Evolutionary conservation across 2,888 invertebrate species (phyloP).

Genomic region (Drosophila silvestris): DNA sequence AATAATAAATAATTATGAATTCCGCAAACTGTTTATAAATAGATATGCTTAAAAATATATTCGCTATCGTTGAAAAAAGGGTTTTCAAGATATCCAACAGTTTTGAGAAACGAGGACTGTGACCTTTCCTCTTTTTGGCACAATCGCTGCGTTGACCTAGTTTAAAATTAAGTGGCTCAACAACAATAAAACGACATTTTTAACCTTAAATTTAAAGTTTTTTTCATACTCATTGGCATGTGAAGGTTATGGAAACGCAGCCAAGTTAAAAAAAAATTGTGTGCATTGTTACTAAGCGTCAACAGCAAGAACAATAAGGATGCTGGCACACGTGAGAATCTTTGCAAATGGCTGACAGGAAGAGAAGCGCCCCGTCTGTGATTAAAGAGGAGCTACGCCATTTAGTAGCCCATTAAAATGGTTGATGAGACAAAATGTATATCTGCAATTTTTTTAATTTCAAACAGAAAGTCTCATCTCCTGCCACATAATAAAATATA

Average conservation of each 20-base stretch:
- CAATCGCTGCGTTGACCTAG: constrained; percentile 62
- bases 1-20: not conserved
- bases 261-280: constrained; percentile 39
- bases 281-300: constrained; percentile 58
- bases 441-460: not conserved
- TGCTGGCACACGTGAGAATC: constrained; percentile 65
- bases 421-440: not conserved
- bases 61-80: constrained; percentile 10
- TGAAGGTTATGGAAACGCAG: constrained; percentile 62
- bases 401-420: constrained; percentile 14
- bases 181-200: constrained; percentile 51
- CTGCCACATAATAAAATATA: not conserved
- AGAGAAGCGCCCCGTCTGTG: constrained; percentile 62
- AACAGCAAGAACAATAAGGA: constrained; percentile 41
- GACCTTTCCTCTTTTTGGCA: constrained; percentile 36
- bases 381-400: constrained; percentile 63
- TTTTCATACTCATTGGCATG: constrained; percentile 24
- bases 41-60: not conserved
- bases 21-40: not conserved
- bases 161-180: constrained; percentile 64
- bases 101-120: constrained; percentile 1
- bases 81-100: constrained; percentile 10
- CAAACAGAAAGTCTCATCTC: no score
- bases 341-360: constrained; percentile 56
- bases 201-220: constrained; percentile 62